Evolutionary conservation across 2,888 invertebrate genomes (phyloP).

Genomic region (Tetramorium bicarinatum): DNA sequence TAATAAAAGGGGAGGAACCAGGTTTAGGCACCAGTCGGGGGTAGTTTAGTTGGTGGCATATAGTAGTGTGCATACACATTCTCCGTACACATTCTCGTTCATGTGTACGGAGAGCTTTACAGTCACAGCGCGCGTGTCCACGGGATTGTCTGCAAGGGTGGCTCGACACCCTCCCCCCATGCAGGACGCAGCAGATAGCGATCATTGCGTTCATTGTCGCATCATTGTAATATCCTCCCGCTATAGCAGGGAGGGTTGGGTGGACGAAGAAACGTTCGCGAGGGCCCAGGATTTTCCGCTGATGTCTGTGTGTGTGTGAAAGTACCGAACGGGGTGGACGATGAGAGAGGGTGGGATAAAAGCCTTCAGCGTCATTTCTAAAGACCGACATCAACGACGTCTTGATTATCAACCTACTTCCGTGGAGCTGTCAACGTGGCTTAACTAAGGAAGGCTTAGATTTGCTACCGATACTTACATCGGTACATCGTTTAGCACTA

Average conservation of each 20-base stretch:
- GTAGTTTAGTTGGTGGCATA: conserved; percentile 77
- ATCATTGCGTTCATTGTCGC: conserved; percentile 83
- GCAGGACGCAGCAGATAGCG: conserved; percentile 77
- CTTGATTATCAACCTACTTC: conserved; percentile 37
- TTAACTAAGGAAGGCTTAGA: neutral
- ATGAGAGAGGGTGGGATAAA: conserved; percentile 39
- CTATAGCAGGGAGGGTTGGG: conserved; percentile 49
- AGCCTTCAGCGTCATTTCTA: conserved; percentile 37
- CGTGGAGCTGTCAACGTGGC: neutral
- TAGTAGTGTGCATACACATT: conserved; percentile 37
- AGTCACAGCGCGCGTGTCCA: conserved; percentile 35
- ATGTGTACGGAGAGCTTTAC: conserved; percentile 38
- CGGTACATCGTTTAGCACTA: neutral
- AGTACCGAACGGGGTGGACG: conserved; percentile 50
- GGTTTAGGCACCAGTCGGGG: conserved; percentile 82
- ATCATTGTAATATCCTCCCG: conserved; percentile 79
- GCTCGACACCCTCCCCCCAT: conserved; percentile 62
- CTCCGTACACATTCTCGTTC: neutral
- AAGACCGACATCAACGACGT: conserved; percentile 41
- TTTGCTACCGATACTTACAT: conserved; percentile 3
- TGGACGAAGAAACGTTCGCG: conserved; percentile 41
- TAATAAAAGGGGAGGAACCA: conserved; percentile 81
- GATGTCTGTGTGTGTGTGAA: conserved; percentile 14
- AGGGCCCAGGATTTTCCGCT: neutral
- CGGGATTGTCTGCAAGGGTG: conserved; percentile 51